phyloP scores from a whole-genome alignment of 2,797 vertebrate species.

The Coccyzus lansbergi region DNA sequence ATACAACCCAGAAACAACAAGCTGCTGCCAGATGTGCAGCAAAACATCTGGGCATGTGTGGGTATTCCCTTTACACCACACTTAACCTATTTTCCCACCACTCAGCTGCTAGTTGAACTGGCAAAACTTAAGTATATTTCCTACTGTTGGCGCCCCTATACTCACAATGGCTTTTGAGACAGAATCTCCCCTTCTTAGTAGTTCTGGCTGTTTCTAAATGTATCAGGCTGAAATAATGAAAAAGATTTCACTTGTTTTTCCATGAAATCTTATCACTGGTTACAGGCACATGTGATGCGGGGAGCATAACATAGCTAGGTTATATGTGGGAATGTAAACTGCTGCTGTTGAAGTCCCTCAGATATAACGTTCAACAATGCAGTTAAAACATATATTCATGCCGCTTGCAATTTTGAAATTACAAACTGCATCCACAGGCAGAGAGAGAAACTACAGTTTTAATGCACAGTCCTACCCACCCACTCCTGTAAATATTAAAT shows the following conservation, averaged over 20 bases:
- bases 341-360: neutral
- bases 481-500: neutral
- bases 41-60: neutral
- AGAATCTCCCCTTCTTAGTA: neutral
- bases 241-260: neutral
- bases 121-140: neutral
- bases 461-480: neutral
- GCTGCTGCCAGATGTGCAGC: neutral
- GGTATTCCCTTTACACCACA: neutral
- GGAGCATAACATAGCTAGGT: neutral
- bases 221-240: neutral
- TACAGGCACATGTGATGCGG: fast-evolving
- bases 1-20: too few species aligned
- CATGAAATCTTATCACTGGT: neutral
- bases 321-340: neutral
- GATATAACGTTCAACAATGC: neutral
- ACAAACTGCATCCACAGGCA: neutral
- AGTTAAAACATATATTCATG: neutral
- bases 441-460: neutral
- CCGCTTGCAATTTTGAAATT: neutral
- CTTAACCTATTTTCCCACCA: neutral
- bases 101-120: neutral
- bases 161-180: neutral
- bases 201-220: neutral
- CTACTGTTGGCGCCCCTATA: neutral